Conservation (phyloP, 1,140 invertebrate genomes). For the Drosophila sproati region DNA sequence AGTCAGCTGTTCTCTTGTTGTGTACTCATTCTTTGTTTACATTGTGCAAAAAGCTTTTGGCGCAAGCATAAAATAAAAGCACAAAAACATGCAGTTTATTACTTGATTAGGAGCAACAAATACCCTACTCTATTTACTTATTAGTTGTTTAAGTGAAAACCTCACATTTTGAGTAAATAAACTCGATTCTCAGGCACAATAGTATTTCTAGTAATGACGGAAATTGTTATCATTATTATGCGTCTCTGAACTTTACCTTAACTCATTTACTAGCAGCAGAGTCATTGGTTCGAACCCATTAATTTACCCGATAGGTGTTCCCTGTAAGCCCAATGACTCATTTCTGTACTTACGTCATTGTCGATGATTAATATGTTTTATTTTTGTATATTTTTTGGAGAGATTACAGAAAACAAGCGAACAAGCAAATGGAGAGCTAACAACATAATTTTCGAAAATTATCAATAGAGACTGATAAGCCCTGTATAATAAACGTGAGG, state of each 20-base stretch:
- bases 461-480: conserved; percentile 29
- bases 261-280: not conserved
- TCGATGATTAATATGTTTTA: conserved; percentile 7
- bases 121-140: not conserved
- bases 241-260: conserved; percentile 9
- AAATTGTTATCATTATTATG: not conserved
- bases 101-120: not conserved
- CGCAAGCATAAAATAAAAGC: conserved; percentile 14
- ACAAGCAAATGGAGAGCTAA: conserved; percentile 9
- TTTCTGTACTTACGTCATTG: conserved; percentile 1
- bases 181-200: not conserved
- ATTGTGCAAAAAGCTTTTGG: conserved; percentile 15
- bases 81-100: not conserved
- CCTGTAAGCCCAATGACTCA: conserved; percentile 23
- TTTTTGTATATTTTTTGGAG: conserved; percentile 11
- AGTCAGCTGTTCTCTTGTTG: conserved; percentile 47
- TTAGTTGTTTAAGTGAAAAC: not conserved
- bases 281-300: not conserved
- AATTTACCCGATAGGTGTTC: conserved; percentile 8
- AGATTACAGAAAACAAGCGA: conserved; percentile 7
- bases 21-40: conserved; percentile 51
- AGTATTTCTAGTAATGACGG: not conserved
- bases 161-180: not conserved
- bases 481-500: not conserved
- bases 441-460: conserved; percentile 10